Conservation (phyloP, 2,113 vertebrate species). For the Elaphurus davidianus region DNA sequence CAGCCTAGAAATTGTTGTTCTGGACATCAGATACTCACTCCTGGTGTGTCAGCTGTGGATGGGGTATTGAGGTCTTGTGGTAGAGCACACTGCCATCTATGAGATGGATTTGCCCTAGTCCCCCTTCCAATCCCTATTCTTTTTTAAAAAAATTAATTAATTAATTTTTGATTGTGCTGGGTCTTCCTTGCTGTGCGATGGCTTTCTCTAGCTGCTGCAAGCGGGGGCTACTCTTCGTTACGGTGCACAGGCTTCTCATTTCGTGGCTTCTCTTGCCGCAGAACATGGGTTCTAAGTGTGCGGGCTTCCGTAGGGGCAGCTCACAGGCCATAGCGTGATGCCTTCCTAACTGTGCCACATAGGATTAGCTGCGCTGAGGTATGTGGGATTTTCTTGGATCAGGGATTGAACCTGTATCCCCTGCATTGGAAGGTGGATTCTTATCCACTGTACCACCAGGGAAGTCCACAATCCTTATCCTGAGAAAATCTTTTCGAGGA, state of each 20-base stretch:
- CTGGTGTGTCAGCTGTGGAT: background rate
- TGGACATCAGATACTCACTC: background rate
- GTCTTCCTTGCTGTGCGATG: background rate
- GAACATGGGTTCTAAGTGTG: background rate
- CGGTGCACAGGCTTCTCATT: background rate
- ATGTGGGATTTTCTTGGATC: background rate
- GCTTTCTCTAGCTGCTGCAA: background rate
- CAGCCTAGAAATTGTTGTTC: background rate
- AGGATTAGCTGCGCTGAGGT: background rate
- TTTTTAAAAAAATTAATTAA: background rate
- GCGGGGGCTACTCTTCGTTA: fast-evolving
- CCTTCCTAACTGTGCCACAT: background rate
- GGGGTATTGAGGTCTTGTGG: background rate
- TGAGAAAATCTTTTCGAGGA: background rate
- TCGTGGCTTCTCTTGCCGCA: background rate
- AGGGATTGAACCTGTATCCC: background rate
- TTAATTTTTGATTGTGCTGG: background rate
- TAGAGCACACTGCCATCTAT: background rate
- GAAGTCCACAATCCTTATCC: background rate
- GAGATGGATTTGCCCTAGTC: background rate
- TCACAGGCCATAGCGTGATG: background rate
- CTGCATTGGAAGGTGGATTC: background rate
- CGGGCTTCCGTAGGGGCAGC: fast-evolving
- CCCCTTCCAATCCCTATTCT: background rate
- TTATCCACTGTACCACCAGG: background rate